phyloP scores from a whole-genome alignment of 2,888 invertebrate genomes.

The Hyles lineata region DNA sequence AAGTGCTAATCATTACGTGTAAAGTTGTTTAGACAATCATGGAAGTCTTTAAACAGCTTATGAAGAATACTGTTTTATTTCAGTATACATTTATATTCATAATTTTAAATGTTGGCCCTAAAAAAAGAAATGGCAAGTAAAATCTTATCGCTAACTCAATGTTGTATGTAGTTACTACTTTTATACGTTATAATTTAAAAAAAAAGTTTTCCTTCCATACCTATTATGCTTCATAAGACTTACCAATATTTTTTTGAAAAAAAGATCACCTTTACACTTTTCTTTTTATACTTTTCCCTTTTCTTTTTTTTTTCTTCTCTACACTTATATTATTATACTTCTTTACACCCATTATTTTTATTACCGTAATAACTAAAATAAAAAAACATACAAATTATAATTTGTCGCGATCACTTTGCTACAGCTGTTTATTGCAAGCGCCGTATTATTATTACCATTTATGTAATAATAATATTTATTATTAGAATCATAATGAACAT shows the following conservation, averaged over 20 bases:
- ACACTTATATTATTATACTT: too few species aligned
- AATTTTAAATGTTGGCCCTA: background rate
- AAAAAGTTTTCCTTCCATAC: too few species aligned
- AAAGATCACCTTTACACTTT: too few species aligned
- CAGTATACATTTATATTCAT: background rate
- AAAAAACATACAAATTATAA: too few species aligned
- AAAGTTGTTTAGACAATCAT: background rate
- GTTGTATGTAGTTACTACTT: too few species aligned
- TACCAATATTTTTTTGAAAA: too few species aligned
- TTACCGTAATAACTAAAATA: too few species aligned
- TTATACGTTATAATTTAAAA: too few species aligned
- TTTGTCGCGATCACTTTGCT: background rate
- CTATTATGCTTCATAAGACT: too few species aligned
- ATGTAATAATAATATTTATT: background rate
- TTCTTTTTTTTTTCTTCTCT: too few species aligned
- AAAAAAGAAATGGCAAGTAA: background rate
- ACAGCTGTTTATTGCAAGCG: background rate
- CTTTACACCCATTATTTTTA: too few species aligned
- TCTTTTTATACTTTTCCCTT: too few species aligned
- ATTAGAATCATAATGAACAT: background rate
- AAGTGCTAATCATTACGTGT: slow-evolving; percentile 2
- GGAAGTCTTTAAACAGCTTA: background rate
- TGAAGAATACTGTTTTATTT: background rate
- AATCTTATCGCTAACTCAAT: background rate
- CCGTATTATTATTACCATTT: background rate